phyloP scores from a whole-genome alignment of 2,113 vertebrate species.

The Corydoras sp. region DNA sequence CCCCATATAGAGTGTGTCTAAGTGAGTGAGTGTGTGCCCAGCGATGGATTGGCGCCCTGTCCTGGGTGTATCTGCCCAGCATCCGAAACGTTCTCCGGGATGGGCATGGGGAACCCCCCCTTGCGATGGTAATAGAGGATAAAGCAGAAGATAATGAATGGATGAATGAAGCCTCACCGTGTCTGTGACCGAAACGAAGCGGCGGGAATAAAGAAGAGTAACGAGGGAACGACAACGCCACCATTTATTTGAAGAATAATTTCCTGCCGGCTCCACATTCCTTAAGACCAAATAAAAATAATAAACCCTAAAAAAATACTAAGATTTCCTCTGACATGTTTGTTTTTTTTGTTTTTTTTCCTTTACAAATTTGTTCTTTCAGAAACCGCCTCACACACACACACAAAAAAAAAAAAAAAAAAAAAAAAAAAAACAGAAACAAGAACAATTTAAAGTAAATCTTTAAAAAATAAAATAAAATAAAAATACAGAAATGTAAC shows the following conservation, averaged over 20 bases:
- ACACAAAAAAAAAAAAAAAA: slow-evolving; percentile 38
- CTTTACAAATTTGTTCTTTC: slow-evolving; percentile 70
- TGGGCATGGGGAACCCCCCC: no score
- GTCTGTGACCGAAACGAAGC: not conserved
- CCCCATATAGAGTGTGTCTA: no score
- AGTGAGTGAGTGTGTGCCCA: no score
- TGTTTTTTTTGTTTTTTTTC: slow-evolving; percentile 39
- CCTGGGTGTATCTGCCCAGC: no score
- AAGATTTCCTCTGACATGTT: slow-evolving; percentile 57
- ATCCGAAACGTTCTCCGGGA: no score
- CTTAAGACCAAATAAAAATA: slow-evolving; percentile 55
- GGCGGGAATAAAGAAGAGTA: not conserved
- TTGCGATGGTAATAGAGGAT: no score
- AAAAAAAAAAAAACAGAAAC: slow-evolving; percentile 51
- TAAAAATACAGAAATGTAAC: slow-evolving; percentile 61
- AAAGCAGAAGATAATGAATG: no score
- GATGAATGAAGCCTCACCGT: not conserved
- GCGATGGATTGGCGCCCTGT: no score
- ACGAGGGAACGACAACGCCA: slow-evolving; percentile 37
- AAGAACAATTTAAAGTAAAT: slow-evolving; percentile 59
- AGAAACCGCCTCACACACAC: slow-evolving; percentile 60
- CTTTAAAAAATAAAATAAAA: slow-evolving; percentile 42
- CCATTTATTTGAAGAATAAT: slow-evolving; percentile 71
- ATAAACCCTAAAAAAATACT: slow-evolving; percentile 56
- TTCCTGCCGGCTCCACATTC: slow-evolving; percentile 59